Evolutionary conservation across 1,140 invertebrate genomes (phyloP).

Genomic region (Sesamia nonagrioides): DNA sequence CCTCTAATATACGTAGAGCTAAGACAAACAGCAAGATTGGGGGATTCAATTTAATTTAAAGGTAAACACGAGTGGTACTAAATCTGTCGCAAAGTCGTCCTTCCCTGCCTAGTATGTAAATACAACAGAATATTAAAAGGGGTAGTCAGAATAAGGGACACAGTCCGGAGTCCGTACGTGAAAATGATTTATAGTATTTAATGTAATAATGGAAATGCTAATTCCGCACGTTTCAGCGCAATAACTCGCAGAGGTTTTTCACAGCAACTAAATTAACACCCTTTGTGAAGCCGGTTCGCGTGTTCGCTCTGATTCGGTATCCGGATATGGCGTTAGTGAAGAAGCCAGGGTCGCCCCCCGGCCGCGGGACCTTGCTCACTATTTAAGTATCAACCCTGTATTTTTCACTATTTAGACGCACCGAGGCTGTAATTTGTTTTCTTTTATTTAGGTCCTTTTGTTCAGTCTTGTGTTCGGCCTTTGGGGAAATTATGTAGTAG

Average conservation of each 20-base stretch:
- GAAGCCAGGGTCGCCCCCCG: conserved; percentile 55
- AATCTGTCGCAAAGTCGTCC: conserved; percentile 45
- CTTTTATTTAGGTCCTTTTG: conserved; percentile 34
- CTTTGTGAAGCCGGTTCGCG: conserved; percentile 65
- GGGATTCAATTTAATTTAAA: conserved; percentile 39
- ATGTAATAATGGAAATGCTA: conserved; percentile 65
- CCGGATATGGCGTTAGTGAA: conserved; percentile 70
- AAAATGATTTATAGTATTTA: conserved; percentile 58
- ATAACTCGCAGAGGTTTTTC: conserved; percentile 65
- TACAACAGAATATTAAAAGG: conserved; percentile 45
- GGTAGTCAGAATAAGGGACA: conserved; percentile 37
- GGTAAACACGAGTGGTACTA: conserved; percentile 40
- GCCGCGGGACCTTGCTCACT: conserved; percentile 14
- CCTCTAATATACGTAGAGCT: neutral
- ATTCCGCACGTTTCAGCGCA: conserved; percentile 63
- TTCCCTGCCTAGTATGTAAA: conserved; percentile 48
- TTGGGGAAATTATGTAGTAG: conserved; percentile 40
- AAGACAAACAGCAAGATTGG: conserved; percentile 19
- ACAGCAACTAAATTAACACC: conserved; percentile 72
- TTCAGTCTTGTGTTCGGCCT: conserved; percentile 21
- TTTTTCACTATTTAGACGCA: conserved; percentile 46
- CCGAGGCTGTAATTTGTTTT: conserved; percentile 42
- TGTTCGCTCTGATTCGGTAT: conserved; percentile 63
- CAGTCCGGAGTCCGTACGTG: conserved; percentile 44
- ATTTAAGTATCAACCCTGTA: conserved; percentile 43